Evolutionary conservation across 2,797 vertebrate genomes (phyloP), one percentile per base, ranked within the genome.

Genomic region (Lepidocolaptes lacrymiger): DNA sequence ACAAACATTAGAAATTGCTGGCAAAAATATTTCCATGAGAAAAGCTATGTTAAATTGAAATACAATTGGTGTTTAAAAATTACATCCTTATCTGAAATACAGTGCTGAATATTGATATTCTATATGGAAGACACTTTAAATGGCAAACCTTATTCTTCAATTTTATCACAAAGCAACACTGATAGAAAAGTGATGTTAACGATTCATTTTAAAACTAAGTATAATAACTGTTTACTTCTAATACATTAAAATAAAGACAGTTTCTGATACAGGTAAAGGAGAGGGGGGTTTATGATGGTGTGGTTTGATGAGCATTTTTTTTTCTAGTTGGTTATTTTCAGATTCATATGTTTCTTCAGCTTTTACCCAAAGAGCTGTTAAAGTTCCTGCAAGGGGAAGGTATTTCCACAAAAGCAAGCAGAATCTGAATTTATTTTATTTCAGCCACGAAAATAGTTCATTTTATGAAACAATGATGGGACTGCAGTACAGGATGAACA

Each of bases 251-350:
- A 92, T 75, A 54, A 54, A 12, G 52, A 41, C 6, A 36, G 9
- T 44, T 85, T 68, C 32, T 73, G 73, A 75, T 18, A 68, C 0
- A 3, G 34, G 16, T 83, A 75, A 68, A 59, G 8, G 15, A 37
- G 4, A 3, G 5, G 6, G 9, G 3, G 1, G 0, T 43, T 88
- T 62, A n/a, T 34, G 15, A 54, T 9, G 6, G 4, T 6, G 46
- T 56, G 36, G 2, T 39, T 69, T 69, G 73, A 37, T 1, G 0
- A 24, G 54, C 16, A 30, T 41, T 41, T 23, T 36, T 30, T 30
- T 44, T 44, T 44, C 43, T 18, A 72, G 5, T 49, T n/a, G 16
- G 30, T 58, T 90, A 39, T 36, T 72, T 75, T 58, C 24, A 54
- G 13, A 62, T 62, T 76, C 10, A 46, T n/a, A 58, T 9, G 5